Base-by-base conservation (phyloP, 2,797 vertebrate genomes). In the Allobates femoralis region DNA sequence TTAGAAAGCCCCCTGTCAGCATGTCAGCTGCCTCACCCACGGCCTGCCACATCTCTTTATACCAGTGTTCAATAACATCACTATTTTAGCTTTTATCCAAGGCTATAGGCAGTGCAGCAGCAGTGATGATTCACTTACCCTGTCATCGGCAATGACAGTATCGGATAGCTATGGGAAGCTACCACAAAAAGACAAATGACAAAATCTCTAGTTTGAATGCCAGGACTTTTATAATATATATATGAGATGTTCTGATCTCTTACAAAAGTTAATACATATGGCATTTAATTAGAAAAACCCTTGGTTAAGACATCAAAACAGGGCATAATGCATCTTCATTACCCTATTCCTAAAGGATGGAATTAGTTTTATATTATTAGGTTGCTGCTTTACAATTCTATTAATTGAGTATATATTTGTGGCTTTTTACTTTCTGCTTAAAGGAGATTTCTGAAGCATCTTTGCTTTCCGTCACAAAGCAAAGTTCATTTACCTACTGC, bases 31-130 rank as follows among this genome's bases (percentile, higher is more conserved):
- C 28, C 18, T 37, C 3, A 37, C 32, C 32, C 19, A 69, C 7
- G 34, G 32, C 32, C 32, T 69, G 32, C 32, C 66, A 69, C 32
- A 37, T 37, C 32, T 66, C 14, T 66, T 28, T 30, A 66, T 14
- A 66, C 62, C 28, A 66, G 8, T 69, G 32, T 37, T 69, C 66
- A 69, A 69, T 69, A 69, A 21, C 30, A 78, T 53, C 18, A 76
- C 73, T 28, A 76, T 76, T 69, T 34, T 37, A 37, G 32, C 66
- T 69, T 69, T 37, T 37, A 69, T 69, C 30, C 34, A 69, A 37
- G 32, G 21, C 66, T 23, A 37, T 69, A 69, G 66, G 66, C 66
- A 37, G 32, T 66, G 64, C 64, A 32, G 28, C 62, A 32, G 16
- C 15, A 66, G 66, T 69, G 66, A 69, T 69, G 66, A 69, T 37